A percentile compares a stretch with the other conserved stretches of the same genome.
phyloP scores from a whole-genome alignment of 1,140 invertebrate genomes.

The Caerostris extrusa region DNA sequence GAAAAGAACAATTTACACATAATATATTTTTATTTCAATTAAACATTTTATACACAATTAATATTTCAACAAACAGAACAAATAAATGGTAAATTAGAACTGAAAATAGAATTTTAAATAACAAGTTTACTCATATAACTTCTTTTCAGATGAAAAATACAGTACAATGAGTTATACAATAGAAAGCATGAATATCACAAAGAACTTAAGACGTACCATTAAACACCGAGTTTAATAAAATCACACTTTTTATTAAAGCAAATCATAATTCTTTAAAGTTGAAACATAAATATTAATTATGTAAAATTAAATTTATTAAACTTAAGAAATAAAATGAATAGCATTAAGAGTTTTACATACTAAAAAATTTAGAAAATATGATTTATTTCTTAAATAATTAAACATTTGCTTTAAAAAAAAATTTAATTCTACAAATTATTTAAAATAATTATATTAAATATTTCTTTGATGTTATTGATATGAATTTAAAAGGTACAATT shows the following conservation, averaged over 20 bases:
- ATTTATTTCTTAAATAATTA: no score
- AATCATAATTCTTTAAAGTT: background rate
- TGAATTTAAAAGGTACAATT: background rate
- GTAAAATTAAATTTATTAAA: no score
- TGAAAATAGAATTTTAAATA: conserved; percentile 15
- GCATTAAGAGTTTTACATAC: no score
- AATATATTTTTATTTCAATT: conserved; percentile 20
- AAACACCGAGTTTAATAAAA: background rate
- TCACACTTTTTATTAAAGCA: background rate
- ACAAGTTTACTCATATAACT: background rate
- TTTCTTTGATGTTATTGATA: background rate
- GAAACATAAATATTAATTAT: no score
- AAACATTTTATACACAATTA: background rate
- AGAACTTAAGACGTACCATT: background rate
- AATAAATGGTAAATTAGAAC: background rate
- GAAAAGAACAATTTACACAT: background rate
- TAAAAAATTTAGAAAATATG: no score
- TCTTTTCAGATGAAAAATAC: background rate
- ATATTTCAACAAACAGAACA: conserved; percentile 31
- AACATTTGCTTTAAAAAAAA: no score
- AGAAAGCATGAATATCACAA: conserved; percentile 40
- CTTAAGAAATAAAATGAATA: no score
- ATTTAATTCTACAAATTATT: no score
- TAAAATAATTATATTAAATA: background rate
- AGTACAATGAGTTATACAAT: background rate